A percentile compares a stretch with the other conserved stretches of the same genome.
These are phyloP conservation scores for Perdita meconis DNA, from an alignment of 2,888 invertebrate species.

Conservation along the genomic window DNA sequence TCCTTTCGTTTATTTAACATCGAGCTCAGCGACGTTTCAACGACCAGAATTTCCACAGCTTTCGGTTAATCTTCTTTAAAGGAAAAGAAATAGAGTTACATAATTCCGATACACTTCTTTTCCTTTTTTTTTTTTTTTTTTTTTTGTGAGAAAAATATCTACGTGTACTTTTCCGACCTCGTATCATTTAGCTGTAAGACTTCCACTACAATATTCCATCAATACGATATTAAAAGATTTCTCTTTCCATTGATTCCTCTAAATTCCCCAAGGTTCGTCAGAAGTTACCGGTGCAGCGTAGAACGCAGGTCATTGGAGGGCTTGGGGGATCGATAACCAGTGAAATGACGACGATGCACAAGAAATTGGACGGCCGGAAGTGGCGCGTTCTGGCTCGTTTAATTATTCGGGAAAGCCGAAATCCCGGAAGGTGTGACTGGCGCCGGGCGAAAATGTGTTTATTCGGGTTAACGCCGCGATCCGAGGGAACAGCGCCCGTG, in stretches of 20 bases:
- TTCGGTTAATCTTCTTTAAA: neutral
- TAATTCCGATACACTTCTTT: too few relatives aligned
- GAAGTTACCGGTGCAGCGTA: neutral
- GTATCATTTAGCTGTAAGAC: too few relatives aligned
- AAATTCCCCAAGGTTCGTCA: neutral
- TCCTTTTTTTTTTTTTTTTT: too few relatives aligned
- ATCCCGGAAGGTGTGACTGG: slow-evolving; percentile 72
- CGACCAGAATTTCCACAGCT: neutral
- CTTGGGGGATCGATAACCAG: slow-evolving; percentile 23
- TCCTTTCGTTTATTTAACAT: slow-evolving; percentile 16
- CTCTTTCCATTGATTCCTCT: too few relatives aligned
- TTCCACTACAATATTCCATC: neutral
- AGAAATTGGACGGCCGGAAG: slow-evolving; percentile 46
- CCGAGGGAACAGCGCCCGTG: slow-evolving; percentile 51
- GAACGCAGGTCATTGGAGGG: neutral
- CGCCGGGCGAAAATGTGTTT: slow-evolving; percentile 70
- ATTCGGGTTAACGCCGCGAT: slow-evolving; percentile 67
- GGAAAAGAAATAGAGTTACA: neutral
- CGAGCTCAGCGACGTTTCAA: slow-evolving; percentile 13
- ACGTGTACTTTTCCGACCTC: too few relatives aligned
- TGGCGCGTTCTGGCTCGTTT: slow-evolving; percentile 52
- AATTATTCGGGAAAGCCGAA: slow-evolving; percentile 67
- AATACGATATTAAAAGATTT: too few relatives aligned
- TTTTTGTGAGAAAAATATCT: too few relatives aligned
- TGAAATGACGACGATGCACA: slow-evolving; percentile 27